Evolutionary conservation across 1,140 invertebrate species (phyloP).

Genomic region (Drosophila pseudoobscura): DNA sequence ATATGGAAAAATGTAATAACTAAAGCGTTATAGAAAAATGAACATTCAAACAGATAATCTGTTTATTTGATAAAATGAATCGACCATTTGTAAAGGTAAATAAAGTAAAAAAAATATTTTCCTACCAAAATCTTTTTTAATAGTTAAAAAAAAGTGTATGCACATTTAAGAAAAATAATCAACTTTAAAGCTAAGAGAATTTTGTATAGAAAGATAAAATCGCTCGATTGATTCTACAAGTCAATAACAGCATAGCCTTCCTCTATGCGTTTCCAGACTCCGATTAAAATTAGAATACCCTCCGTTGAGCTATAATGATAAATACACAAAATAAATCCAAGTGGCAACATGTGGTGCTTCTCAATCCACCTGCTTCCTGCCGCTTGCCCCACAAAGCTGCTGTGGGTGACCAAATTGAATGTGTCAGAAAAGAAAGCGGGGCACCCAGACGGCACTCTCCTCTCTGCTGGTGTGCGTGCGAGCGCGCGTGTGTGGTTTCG

Average conservation of each 20-base stretch:
- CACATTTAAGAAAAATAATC: no score
- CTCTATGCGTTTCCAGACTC: background rate
- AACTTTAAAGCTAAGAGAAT: background rate
- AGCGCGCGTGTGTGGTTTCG: slow-evolving; percentile 49
- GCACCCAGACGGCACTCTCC: slow-evolving; percentile 32
- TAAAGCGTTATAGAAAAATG: no score
- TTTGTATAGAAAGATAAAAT: background rate
- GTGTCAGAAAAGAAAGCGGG: slow-evolving; percentile 53
- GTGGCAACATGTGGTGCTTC: slow-evolving; percentile 54
- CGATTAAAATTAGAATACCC: slow-evolving; percentile 24
- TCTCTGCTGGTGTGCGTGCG: slow-evolving; percentile 17
- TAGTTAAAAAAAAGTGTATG: no score
- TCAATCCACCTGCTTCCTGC: slow-evolving; percentile 1
- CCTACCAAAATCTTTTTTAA: no score
- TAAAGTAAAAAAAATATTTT: no score
- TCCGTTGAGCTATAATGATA: slow-evolving; percentile 50
- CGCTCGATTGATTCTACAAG: background rate
- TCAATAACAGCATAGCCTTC: no score
- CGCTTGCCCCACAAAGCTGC: slow-evolving; percentile 8
- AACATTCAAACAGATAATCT: no score
- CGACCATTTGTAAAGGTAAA: no score
- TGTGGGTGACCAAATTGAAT: slow-evolving; percentile 44
- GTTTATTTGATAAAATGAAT: no score
- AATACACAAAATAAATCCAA: slow-evolving; percentile 41
- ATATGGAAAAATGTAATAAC: no score